These are phyloP conservation scores for Grammomys surdaster DNA, from an alignment of 2,113 vertebrate species.

Conservation along the genomic window DNA sequence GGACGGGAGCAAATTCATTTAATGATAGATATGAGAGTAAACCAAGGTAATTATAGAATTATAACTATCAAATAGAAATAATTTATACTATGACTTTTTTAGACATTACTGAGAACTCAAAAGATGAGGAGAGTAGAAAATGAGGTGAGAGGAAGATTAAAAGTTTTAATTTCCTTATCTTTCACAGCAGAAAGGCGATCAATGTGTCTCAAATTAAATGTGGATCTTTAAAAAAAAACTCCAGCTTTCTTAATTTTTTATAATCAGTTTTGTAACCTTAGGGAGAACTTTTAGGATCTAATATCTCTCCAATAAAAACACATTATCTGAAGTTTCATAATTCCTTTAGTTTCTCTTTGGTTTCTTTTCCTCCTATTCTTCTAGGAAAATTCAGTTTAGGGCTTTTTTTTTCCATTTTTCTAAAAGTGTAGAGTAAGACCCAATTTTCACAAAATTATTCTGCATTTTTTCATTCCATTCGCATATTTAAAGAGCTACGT, in stretches of 20 bases:
- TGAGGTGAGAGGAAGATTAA: constrained; percentile 73
- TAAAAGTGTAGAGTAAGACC: background rate
- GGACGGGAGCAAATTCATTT: constrained; percentile 34
- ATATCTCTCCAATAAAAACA: constrained; percentile 69
- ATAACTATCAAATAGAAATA: constrained; percentile 58
- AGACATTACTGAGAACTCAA: constrained; percentile 47
- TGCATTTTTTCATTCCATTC: constrained; percentile 54
- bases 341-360: constrained; percentile 61
- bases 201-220: constrained; percentile 79
- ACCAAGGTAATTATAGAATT: constrained; percentile 57
- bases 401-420: constrained; percentile 48
- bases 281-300: constrained; percentile 76
- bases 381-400: constrained; percentile 71
- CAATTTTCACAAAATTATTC: constrained; percentile 69
- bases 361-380: constrained; percentile 75
- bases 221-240: constrained; percentile 64
- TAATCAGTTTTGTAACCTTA: constrained; percentile 77
- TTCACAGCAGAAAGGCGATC: constrained; percentile 77
- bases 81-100: constrained; percentile 47
- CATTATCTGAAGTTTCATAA: constrained; percentile 70
- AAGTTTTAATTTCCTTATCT: constrained; percentile 83
- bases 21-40: constrained; percentile 61
- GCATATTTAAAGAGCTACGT: constrained; percentile 3
- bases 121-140: constrained; percentile 71
- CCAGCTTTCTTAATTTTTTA: constrained; percentile 70